Conservation (phyloP, 2,797 vertebrate species). For the Pyrocephalus nanus region DNA sequence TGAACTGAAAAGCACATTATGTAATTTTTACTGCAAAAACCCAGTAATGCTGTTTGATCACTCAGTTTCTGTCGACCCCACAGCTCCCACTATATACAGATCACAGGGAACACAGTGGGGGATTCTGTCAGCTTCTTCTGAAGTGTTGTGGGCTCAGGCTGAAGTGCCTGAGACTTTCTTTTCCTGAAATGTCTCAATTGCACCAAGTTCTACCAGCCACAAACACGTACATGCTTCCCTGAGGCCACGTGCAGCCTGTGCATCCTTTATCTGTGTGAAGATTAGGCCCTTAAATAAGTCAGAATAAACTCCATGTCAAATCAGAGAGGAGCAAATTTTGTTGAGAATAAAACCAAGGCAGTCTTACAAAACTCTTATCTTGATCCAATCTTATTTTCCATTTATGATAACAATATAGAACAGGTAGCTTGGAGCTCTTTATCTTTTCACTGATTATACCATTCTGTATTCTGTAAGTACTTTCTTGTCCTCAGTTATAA, state of each 20-base stretch:
- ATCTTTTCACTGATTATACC: slow-evolving; percentile 33
- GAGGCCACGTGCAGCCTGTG: not conserved
- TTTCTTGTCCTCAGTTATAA: slow-evolving; percentile 42
- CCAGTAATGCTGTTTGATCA: not conserved
- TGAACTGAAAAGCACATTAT: not conserved
- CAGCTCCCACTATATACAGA: not conserved
- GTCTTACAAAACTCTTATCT: slow-evolving; percentile 12
- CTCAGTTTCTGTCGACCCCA: not conserved
- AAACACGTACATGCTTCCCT: not conserved
- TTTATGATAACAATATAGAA: slow-evolving; percentile 47
- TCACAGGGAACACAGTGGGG: not conserved
- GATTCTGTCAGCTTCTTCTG: not conserved
- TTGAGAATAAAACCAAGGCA: not conserved
- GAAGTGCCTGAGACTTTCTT: not conserved
- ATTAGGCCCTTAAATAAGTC: not conserved
- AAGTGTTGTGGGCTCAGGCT: not conserved
- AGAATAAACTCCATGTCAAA: not conserved
- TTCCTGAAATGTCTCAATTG: not conserved
- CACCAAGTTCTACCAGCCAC: not conserved
- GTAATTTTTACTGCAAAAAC: not conserved
- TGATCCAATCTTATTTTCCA: slow-evolving; percentile 29
- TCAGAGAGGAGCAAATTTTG: not conserved
- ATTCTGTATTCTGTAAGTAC: not conserved
- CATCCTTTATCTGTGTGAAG: not conserved
- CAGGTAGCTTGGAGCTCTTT: slow-evolving; percentile 17